Conservation (phyloP, 2,797 vertebrate species). For the Erithacus rubecula region DNA sequence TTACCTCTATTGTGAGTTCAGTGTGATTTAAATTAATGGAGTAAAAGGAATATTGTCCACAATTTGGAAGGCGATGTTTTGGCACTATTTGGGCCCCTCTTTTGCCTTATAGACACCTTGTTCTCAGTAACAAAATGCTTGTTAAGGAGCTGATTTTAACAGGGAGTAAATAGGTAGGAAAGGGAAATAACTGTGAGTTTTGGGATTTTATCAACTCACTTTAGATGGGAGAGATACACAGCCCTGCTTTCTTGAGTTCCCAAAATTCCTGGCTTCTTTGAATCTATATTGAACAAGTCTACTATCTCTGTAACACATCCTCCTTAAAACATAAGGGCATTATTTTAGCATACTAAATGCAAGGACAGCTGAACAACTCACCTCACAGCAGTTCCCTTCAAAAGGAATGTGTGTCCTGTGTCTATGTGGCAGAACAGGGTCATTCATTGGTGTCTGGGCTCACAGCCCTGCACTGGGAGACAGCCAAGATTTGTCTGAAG, state of each 20-base stretch:
- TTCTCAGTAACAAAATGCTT: background rate
- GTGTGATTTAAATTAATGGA: background rate
- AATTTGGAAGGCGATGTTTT: background rate
- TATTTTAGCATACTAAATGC: background rate
- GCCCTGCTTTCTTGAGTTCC: background rate
- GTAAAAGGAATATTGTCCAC: background rate
- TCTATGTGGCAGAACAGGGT: background rate
- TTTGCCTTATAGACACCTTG: background rate
- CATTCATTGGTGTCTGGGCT: background rate
- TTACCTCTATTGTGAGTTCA: background rate
- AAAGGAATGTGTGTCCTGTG: accelerated
- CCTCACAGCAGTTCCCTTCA: background rate
- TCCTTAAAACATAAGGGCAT: background rate
- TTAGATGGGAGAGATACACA: background rate
- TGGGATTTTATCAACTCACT: background rate
- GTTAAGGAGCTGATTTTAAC: background rate
- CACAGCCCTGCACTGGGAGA: background rate
- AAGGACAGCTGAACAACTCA: background rate
- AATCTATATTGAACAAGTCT: background rate
- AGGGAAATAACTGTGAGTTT: background rate
- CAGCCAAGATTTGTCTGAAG: background rate
- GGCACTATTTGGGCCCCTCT: background rate
- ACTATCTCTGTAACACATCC: background rate
- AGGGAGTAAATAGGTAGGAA: background rate
- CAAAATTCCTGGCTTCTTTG: background rate